Evolutionary conservation across 2,888 invertebrate species (phyloP), one percentile per base, ranked within the genome.

Genomic region (Cheilosia soror): DNA sequence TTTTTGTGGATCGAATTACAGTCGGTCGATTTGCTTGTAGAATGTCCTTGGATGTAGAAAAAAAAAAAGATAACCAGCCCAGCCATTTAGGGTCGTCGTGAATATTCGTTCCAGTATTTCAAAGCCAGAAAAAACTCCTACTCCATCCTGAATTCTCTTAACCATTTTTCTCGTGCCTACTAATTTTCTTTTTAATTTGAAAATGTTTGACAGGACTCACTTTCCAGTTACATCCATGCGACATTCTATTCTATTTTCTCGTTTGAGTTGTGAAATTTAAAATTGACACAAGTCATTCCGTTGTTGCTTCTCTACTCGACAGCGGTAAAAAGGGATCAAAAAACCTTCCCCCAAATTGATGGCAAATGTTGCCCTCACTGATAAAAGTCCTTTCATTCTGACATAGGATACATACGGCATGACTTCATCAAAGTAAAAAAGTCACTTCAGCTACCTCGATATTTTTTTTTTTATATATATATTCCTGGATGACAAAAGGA

Each of bases 241-340:
- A 53, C 66, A 66, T 40, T 11, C 51, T 7, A 33, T 42, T 53
- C 15, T 53, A 53, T 66, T 51, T 51, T 27, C 25, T 65, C 25
- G 15, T 40, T 9, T 49, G 25, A 29, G 33, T 62, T 47, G 62
- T 13, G 47, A 25, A 65, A 51, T 65, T 51, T 13, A 33, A 25
- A 65, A 51, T 65, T 51, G 65, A 66, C 53, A 42, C 51, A 53
- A 53, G 66, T 53, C 66, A 66, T 66, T 27, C 40, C 11, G 51
- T 27, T 29, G 53, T 27, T 53, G 27, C 40, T 53, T 27, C 51
- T 15, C 13, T n/a, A 11, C 27, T 40, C 40, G 5, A 37, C n/a
- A 40, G n/a, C 6, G 20, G 20, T 25, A 20, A 42, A 40, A 20
- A 27, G 53, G 53, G 53, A 53, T 66, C 40, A 66, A 66, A 40